These are phyloP conservation scores for Mugil cephalus DNA, from an alignment of 2,113 vertebrate species.

Conservation along the genomic window DNA sequence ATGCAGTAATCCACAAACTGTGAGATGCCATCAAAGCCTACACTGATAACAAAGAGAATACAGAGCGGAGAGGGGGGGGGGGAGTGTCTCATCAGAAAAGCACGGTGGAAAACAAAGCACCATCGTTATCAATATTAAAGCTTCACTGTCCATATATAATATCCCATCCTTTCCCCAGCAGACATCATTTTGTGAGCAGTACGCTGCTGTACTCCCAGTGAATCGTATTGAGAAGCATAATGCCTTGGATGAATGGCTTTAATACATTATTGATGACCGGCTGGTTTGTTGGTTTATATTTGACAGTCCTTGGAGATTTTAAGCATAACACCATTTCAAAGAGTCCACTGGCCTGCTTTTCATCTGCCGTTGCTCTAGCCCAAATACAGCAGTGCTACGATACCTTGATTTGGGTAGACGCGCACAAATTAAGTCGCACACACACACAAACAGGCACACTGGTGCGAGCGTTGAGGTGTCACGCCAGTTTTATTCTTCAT, in stretches of 20 bases:
- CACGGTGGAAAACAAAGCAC: constrained; percentile 30
- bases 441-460: constrained; percentile 24
- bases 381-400: constrained; percentile 50
- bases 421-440: constrained; percentile 11
- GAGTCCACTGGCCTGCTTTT: constrained; percentile 62
- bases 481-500: constrained; percentile 64
- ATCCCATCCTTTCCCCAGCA: constrained; percentile 33
- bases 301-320: constrained; percentile 69
- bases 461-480: constrained; percentile 57
- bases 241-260: constrained; percentile 72
- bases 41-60: background rate
- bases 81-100: constrained; percentile 6
- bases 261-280: constrained; percentile 76
- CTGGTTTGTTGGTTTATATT: constrained; percentile 71
- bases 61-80: background rate
- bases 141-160: constrained; percentile 44
- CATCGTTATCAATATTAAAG: constrained; percentile 49
- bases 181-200: constrained; percentile 32
- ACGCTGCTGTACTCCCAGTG: constrained; percentile 36
- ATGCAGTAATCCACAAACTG: background rate
- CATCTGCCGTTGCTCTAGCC: constrained; percentile 73
- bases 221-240: constrained; percentile 67
- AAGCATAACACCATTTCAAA: constrained; percentile 66
- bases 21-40: constrained; percentile 4
- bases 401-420: constrained; percentile 49